Evolutionary conservation across 2,888 invertebrate species (phyloP), one percentile per base, ranked within the genome.

Genomic region (Griposia aprilina): DNA sequence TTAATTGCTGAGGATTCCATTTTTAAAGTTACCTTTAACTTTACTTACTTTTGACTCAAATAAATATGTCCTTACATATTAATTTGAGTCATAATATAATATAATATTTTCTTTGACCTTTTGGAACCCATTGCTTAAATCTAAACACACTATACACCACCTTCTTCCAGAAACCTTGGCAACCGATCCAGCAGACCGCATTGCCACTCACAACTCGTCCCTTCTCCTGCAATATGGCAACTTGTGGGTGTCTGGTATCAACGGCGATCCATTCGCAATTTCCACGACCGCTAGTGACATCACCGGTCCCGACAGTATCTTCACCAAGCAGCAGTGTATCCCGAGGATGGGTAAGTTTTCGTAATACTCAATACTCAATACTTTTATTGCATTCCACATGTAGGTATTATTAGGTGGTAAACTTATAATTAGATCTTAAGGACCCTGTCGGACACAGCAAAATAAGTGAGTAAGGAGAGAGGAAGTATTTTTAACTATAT

Each of bases 271-370:
- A 0, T 69, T 36, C n/a, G 41, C 65, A n/a, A 67, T 85, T 30
- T 63, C 84, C 2, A 74, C 74, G 7, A 68, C 10, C 1, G 50
- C 68, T 11, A 45, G 30, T 23, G 62, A 73, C 8, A 23, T 85
- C 13, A 72, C 65, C 15, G 36, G 48, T 7, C 20, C 17, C 4
- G 55, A 70, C 15, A 76, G 83, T 36, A 55, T 70, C 26, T 85
- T 59, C 20, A 81, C 69, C 8, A 60, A 75, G 10, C 84, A 85
- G 52, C 60, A 60, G 50, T 85, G 84, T 63, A 63, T 84, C 0
- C 50, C 20, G 1, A 48, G 65, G 52, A 85, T 85, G 84, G 84
- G 84, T 85, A 62, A 67, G 45, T 15, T 15, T 48, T 48, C 48
- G n/a, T n/a, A n/a, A n/a, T n/a, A n/a, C n/a, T n/a, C n/a, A n/a